Evolutionary conservation across 1,140 invertebrate genomes (phyloP).

Genomic region (Drosophila watanabei): DNA sequence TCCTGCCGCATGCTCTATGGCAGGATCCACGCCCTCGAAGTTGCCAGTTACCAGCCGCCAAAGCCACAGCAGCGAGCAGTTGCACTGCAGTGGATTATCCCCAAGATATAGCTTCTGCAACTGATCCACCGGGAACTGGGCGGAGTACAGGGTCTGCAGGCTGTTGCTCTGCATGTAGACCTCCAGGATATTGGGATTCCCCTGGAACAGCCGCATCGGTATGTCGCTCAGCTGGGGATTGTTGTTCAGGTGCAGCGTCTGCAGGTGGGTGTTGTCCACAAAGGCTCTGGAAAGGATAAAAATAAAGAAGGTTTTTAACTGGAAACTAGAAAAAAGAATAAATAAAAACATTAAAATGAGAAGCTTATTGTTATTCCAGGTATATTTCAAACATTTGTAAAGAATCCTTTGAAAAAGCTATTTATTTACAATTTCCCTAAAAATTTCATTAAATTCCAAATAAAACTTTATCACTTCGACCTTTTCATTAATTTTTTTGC

Average conservation of each 20-base stretch:
- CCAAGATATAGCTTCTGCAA: slow-evolving; percentile 90
- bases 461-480: neutral
- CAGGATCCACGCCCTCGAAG: slow-evolving; percentile 64
- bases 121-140: slow-evolving; percentile 92
- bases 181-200: slow-evolving; percentile 90
- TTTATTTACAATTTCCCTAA: neutral
- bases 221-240: slow-evolving; percentile 90
- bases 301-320: neutral
- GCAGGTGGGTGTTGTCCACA: slow-evolving; percentile 93
- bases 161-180: slow-evolving; percentile 91
- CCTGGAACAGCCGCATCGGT: slow-evolving; percentile 91
- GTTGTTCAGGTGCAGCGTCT: slow-evolving; percentile 91
- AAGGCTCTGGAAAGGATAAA: slow-evolving; percentile 88
- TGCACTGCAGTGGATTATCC: slow-evolving; percentile 94
- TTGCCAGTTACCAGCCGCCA: slow-evolving; percentile 89
- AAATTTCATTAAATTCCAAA: neutral
- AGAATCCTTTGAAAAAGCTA: no score
- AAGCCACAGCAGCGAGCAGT: slow-evolving; percentile 94
- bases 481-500: neutral
- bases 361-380: no score
- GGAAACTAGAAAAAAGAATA: neutral
- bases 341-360: no score
- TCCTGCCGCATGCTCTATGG: slow-evolving; percentile 58
- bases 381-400: no score
- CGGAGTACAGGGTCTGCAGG: slow-evolving; percentile 90